These are phyloP conservation scores for Hestina assimilis DNA, from an alignment of 1,140 invertebrate genomes.

Conservation along the genomic window DNA sequence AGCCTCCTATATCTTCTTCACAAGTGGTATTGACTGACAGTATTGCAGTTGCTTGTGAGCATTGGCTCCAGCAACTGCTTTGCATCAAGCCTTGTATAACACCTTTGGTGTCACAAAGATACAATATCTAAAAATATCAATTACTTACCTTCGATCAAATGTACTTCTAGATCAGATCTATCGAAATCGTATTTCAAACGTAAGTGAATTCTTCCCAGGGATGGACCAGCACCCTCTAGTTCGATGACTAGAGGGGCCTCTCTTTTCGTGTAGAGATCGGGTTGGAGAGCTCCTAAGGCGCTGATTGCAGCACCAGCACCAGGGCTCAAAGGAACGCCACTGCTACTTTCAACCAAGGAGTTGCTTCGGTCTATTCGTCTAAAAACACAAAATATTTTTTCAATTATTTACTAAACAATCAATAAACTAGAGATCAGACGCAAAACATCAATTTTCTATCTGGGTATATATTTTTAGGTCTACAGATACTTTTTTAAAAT, in stretches of 20 bases:
- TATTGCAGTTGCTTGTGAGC: no score
- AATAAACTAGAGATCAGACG: no score
- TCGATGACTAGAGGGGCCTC: slow-evolving; percentile 86
- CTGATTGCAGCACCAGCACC: slow-evolving; percentile 78
- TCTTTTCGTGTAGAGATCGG: slow-evolving; percentile 88
- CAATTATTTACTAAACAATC: no score
- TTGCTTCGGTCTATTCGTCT: slow-evolving; percentile 77
- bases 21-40: no score
- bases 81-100: no score
- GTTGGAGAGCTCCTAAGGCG: slow-evolving; percentile 90
- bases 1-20: no score
- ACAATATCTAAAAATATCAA: background rate
- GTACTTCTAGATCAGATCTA: slow-evolving; percentile 91
- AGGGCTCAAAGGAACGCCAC: slow-evolving; percentile 65
- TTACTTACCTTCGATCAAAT: slow-evolving; percentile 89
- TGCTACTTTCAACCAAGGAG: slow-evolving; percentile 73
- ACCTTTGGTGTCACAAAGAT: background rate
- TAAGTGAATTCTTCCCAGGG: slow-evolving; percentile 88
- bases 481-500: no score
- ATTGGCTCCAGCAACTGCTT: no score
- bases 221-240: slow-evolving; percentile 79
- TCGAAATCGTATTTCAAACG: slow-evolving; percentile 94
- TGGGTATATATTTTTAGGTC: no score
- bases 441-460: no score
- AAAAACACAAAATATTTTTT: no score